phyloP scores from a whole-genome alignment of 2,888 invertebrate genomes.

The Sinohyriopsis cumingii region DNA sequence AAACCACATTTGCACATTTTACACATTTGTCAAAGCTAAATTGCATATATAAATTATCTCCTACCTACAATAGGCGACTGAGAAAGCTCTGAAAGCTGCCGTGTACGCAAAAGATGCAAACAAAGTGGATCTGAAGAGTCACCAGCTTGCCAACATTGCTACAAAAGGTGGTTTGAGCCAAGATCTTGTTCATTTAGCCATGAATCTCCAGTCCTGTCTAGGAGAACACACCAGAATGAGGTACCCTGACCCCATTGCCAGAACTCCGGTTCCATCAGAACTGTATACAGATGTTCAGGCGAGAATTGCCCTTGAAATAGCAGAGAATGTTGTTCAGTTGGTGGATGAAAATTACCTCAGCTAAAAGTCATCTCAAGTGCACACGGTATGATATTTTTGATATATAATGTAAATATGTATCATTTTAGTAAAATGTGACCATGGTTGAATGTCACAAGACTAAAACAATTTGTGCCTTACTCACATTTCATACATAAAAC shows the following conservation, averaged over 20 bases:
- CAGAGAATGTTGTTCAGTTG: slow-evolving; percentile 12
- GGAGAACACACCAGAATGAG: slow-evolving; percentile 18
- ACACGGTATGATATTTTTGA: too few species aligned
- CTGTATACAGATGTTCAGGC: slow-evolving; percentile 20
- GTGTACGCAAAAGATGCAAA: slow-evolving; percentile 8
- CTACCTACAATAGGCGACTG: slow-evolving; percentile 7
- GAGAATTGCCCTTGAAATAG: slow-evolving; percentile 7
- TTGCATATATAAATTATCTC: too few species aligned
- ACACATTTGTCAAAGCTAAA: too few species aligned
- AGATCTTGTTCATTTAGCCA: slow-evolving; percentile 4
- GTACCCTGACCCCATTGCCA: slow-evolving; percentile 15
- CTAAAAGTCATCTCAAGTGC: too few species aligned
- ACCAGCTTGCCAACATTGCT: neutral
- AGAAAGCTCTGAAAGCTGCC: slow-evolving; percentile 17
- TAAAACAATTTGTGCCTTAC: too few species aligned
- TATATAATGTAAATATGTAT: too few species aligned
- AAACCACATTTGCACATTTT: too few species aligned
- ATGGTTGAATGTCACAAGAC: too few species aligned
- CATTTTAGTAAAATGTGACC: too few species aligned
- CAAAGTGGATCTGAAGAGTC: neutral
- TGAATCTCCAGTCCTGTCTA: slow-evolving; percentile 4
- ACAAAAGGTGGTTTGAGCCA: neutral
- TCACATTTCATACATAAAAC: too few species aligned
- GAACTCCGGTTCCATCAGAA: slow-evolving; percentile 18
- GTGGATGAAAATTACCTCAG: slow-evolving; percentile 1